Evolutionary conservation across 2,888 invertebrate genomes (phyloP).

Genomic region (Seira sanloemensis): DNA sequence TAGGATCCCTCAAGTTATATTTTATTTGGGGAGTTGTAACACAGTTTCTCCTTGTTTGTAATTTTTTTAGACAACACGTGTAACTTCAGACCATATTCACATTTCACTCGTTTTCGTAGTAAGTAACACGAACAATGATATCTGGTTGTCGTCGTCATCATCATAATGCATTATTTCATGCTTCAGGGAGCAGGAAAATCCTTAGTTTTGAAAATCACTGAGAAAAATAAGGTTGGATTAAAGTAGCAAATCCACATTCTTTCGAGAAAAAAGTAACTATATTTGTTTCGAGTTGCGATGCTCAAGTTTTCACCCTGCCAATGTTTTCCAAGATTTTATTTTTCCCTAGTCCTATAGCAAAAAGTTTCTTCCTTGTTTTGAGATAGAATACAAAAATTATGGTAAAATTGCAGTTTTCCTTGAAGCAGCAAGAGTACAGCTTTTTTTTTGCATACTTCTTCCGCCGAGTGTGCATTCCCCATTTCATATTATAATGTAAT

Average conservation of each 20-base stretch:
- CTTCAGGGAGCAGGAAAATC: slow-evolving; percentile 59
- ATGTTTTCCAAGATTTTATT: too few species aligned
- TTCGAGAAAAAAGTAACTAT: too few species aligned
- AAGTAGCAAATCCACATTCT: neutral
- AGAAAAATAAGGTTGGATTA: slow-evolving; percentile 13
- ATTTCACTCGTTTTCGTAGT: slow-evolving; percentile 21
- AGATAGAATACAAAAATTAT: slow-evolving; percentile 7
- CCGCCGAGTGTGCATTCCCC: neutral
- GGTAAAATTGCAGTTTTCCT: slow-evolving; percentile 13
- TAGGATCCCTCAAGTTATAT: too few species aligned
- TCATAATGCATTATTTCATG: slow-evolving; percentile 65
- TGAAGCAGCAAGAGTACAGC: neutral
- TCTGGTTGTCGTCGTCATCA: slow-evolving; percentile 57
- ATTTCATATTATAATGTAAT: slow-evolving; percentile 33
- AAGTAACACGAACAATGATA: slow-evolving; percentile 15
- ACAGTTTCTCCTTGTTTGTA: slow-evolving; percentile 2
- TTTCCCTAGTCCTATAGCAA: neutral
- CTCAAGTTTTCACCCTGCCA: too few species aligned
- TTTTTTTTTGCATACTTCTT: neutral
- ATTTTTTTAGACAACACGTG: slow-evolving; percentile 55
- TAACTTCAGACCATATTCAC: slow-evolving; percentile 49
- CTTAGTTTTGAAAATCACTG: slow-evolving; percentile 56
- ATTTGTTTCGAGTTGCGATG: too few species aligned
- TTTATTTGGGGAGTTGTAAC: too few species aligned
- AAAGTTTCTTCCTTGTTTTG: neutral